These are phyloP conservation scores for Argyra leucocephala DNA, from an alignment of 2,888 invertebrate species.

Conservation along the genomic window DNA sequence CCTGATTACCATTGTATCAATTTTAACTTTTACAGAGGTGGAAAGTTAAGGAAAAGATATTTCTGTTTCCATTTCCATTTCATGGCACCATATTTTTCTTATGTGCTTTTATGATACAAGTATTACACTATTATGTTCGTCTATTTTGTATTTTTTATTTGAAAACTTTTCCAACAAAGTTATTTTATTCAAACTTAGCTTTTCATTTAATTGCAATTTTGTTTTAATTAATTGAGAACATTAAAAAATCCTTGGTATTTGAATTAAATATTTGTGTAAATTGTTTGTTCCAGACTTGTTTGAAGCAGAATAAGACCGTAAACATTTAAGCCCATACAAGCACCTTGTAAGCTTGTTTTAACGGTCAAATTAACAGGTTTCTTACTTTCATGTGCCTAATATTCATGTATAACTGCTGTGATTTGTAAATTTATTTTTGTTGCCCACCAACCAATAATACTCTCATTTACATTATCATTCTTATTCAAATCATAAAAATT, in stretches of 20 bases:
- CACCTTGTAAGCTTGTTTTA: conserved; percentile 80
- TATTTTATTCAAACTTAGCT: conserved; percentile 49
- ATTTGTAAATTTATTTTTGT: conserved; percentile 93
- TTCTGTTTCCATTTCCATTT: no score
- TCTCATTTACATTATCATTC: conserved; percentile 84
- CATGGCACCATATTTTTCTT: no score
- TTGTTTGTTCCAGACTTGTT: conserved; percentile 79
- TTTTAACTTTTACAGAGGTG: no score
- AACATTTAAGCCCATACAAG: conserved; percentile 86
- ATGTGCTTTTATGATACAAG: no score
- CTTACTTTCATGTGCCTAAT: conserved; percentile 88
- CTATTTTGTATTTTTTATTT: no score
- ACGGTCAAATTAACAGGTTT: conserved; percentile 92
- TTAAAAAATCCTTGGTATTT: conserved; percentile 91
- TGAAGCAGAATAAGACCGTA: conserved; percentile 87
- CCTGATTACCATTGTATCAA: no score
- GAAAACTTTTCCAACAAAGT: no score
- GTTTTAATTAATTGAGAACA: conserved; percentile 97
- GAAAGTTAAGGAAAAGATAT: no score
- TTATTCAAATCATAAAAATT: conserved; percentile 90
- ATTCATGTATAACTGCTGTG: conserved; percentile 97
- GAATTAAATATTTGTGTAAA: conserved; percentile 93
- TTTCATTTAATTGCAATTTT: conserved; percentile 92
- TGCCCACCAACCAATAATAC: conserved; percentile 98
- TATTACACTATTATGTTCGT: no score